phyloP scores from a whole-genome alignment of 2,113 vertebrate genomes.

The Colius striatus region DNA sequence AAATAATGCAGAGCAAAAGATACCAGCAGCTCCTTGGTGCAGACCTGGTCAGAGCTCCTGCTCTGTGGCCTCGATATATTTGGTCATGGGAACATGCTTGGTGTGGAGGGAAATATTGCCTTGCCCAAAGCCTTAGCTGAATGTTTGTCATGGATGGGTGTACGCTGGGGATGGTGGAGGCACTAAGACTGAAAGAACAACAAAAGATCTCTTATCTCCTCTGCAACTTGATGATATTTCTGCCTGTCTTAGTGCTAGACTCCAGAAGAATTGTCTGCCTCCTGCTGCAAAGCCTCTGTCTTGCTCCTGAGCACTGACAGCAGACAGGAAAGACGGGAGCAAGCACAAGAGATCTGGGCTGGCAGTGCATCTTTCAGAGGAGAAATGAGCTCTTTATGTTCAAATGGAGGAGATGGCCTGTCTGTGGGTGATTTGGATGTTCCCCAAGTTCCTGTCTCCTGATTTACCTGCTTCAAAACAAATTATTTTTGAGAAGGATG shows the following conservation, averaged over 20 bases:
- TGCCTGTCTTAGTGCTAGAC: not conserved
- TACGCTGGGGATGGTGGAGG: not conserved
- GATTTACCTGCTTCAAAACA: not conserved
- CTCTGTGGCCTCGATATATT: rapidly evolving
- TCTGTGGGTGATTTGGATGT: not conserved
- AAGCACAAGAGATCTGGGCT: not conserved
- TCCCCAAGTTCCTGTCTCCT: not conserved
- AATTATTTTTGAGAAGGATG: not conserved
- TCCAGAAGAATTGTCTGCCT: not conserved
- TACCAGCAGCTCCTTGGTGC: rapidly evolving
- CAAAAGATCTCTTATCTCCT: not conserved
- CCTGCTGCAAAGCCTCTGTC: not conserved
- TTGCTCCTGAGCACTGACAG: not conserved
- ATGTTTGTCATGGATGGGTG: not conserved
- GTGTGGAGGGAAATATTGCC: rapidly evolving
- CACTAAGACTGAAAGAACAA: not conserved
- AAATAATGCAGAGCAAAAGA: not conserved
- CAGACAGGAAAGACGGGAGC: not conserved
- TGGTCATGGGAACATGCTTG: rapidly evolving
- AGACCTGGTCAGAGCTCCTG: not conserved
- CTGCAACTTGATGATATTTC: not conserved
- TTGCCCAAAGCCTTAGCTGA: not conserved
- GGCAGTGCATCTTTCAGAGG: not conserved
- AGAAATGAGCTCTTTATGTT: rapidly evolving
- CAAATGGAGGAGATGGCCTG: not conserved